Evolutionary conservation across 2,113 vertebrate species (phyloP), one percentile per base, ranked within the genome.

Genomic region (Piliocolobus tephrosceles): DNA sequence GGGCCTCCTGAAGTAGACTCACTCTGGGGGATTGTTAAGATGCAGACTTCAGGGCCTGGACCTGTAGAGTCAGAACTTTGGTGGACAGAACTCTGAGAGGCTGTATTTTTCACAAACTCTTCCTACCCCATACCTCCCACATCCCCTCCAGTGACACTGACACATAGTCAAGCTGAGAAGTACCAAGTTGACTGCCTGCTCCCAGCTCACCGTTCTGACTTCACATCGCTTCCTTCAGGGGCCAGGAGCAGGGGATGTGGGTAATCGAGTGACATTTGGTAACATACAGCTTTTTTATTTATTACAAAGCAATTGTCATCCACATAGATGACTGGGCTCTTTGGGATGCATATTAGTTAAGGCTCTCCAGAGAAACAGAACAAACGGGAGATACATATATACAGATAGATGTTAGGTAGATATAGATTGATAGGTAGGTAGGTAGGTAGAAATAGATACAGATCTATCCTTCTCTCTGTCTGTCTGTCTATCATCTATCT

Each of bases 331-430:
- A 0, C 52, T 47, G 10, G 35, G 58, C 20, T 72, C 50, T 64
- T 76, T 17, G 18, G 25, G 61, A 57, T 40, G 16, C 35, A n/a
- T 9, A 25, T 87, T 38, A 82, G 22, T 82, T 13, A 57, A 27
- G 10, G 17, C 43, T 95, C 68, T 93, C 13, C 57, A 57, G 73
- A 75, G 79, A 88, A 94, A 66, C 1, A 80, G 35, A 93, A 52
- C 2, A 17, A 73, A 9, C 2, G 27, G 45, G 78, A 61, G n/a
- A 61, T 20, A 38, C 8, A 47, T 0, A 58, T 5, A 27, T 6
- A 80, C 25, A 32, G 73, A n/a, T 4, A 23, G 55, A 79, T 47
- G 84, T 45, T 50, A 75, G 32, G 4, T 30, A 57, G 32, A 83
- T 58, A 10, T 6, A 52, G 45, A 30, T 20, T 6, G 43, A 22